Percentiles rank a stretch among this genome's conserved stretches.
phyloP scores from a whole-genome alignment of 2,888 invertebrate species.

The Drosophila picticornis region DNA sequence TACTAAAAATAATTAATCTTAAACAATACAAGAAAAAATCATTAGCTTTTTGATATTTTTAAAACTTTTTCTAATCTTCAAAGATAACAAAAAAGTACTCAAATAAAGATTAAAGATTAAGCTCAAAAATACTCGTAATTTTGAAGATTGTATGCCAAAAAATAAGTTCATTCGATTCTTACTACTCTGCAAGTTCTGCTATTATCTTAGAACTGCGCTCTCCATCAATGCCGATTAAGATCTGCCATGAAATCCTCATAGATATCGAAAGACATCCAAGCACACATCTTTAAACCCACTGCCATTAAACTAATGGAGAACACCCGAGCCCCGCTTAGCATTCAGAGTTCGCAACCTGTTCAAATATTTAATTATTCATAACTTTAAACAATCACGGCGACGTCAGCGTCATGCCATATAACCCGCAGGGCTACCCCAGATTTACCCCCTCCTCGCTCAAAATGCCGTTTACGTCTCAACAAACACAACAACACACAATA shows the following conservation, averaged over 20 bases:
- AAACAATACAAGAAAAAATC: neutral
- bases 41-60: neutral
- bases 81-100: neutral
- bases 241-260: neutral
- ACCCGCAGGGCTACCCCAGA: constrained; percentile 43
- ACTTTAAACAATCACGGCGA: constrained; percentile 82
- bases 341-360: constrained; percentile 60
- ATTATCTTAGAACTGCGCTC: neutral
- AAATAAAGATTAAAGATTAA: neutral
- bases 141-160: neutral
- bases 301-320: constrained; percentile 48
- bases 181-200: neutral
- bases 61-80: neutral
- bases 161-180: neutral
- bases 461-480: constrained; percentile 70
- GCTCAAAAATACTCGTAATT: neutral
- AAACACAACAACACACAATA: constrained; percentile 60
- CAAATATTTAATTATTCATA: constrained; percentile 85
- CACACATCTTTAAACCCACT: neutral
- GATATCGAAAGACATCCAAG: neutral
- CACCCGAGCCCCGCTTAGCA: constrained; percentile 8
- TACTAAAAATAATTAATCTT: neutral
- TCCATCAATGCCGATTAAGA: neutral
- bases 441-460: constrained; percentile 11
- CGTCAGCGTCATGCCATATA: constrained; percentile 70